Evolutionary conservation across 2,797 vertebrate genomes (phyloP).

Genomic region (Bryconaethiops microstoma): DNA sequence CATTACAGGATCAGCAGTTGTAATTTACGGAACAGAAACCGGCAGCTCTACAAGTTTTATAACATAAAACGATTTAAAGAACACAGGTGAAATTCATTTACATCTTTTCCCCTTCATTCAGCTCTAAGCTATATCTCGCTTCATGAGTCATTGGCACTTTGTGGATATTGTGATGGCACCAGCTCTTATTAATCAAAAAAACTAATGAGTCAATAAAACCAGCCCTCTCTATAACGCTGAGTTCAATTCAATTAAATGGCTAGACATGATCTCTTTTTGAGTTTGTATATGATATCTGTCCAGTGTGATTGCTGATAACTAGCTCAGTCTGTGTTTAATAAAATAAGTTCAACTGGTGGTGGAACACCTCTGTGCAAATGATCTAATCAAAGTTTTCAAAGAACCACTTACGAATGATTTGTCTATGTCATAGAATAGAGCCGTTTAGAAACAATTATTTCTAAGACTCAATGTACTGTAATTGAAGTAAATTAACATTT

Average conservation of each 20-base stretch:
- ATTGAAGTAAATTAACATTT: not conserved
- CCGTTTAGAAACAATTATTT: too few species aligned
- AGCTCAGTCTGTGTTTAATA: slow-evolving; percentile 31
- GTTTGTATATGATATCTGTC: slow-evolving; percentile 16
- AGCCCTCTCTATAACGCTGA: slow-evolving; percentile 32
- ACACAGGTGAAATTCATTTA: not conserved
- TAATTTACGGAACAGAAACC: not conserved
- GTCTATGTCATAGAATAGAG: too few species aligned
- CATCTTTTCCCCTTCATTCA: not conserved
- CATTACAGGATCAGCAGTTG: too few species aligned
- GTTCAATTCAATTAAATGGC: slow-evolving; percentile 50
- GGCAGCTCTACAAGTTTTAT: not conserved
- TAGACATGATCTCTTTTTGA: slow-evolving; percentile 26
- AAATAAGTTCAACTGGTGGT: slow-evolving; percentile 12
- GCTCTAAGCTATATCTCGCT: too few species aligned
- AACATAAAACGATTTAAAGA: not conserved
- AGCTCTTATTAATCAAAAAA: slow-evolving; percentile 44
- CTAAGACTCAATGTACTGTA: too few species aligned
- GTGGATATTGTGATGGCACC: slow-evolving; percentile 23
- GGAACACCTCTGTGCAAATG: not conserved
- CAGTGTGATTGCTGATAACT: slow-evolving; percentile 7
- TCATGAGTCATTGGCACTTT: slow-evolving; percentile 8
- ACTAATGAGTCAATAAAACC: slow-evolving; percentile 48
- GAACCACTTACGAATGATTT: too few species aligned
- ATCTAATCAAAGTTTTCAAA: not conserved